Evolutionary conservation across 1,140 invertebrate species (phyloP), one percentile per base, ranked within the genome.

Genomic region (Rhyacophila brunnea): DNA sequence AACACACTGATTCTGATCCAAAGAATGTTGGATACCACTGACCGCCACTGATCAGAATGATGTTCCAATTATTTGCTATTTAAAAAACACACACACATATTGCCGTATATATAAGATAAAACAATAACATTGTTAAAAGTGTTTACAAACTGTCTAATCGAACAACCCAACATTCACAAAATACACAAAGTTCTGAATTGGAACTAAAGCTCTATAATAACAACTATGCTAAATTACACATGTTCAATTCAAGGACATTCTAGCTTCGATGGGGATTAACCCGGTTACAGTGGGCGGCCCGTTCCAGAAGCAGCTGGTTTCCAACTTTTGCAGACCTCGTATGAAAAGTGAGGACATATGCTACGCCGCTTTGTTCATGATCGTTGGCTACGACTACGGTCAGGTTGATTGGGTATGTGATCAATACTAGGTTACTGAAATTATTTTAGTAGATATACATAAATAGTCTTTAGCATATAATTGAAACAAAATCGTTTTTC

Each of bases 341-440:
- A 40, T 61, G 1, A 62, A 68, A 0, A 46, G 67, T 1, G 56
- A 68, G 1, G 74, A 79, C 58, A 45, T 77, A 17, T 79, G 77
- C 60, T 68, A 70, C 32, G 54, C 67, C 2, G 0, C 74, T 5
- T 34, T 69, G 0, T 74, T 68, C 55, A 49, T 65, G 10, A 15
- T 77, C 6, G 68, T 77, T 14, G 77, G 77, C 0, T 71, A 77
- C 15, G 74, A 79, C 49, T 69, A 71, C 13, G 74, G 75, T 9
- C 75, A 77, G 55, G 67, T 70, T 15, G 72, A 75, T 47, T 67
- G 66, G 69, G 75, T 77, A 66, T 62, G 51, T 45, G 2, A 48
- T 45, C 6, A 15, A 45, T 19, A 45, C 6, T 18, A 18, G 43
- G 11, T 5, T 11, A 40, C 5, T 3, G n/a, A 4, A n/a, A 5